These are phyloP conservation scores for Drosophila mettleri DNA, from an alignment of 2,888 invertebrate genomes.

Conservation along the genomic window DNA sequence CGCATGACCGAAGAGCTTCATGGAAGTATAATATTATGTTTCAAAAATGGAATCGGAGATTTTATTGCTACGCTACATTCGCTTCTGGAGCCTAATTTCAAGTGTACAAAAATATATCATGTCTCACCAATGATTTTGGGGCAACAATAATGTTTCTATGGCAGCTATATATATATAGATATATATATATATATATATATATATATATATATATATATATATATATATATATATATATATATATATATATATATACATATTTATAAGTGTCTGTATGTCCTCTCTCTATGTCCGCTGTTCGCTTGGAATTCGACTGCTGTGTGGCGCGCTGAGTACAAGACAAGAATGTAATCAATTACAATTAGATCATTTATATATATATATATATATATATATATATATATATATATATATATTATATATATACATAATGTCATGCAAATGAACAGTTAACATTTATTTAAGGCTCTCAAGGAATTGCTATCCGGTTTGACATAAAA, in stretches of 20 bases:
- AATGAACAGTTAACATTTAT: slow-evolving; percentile 19
- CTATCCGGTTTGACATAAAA: slow-evolving; percentile 25
- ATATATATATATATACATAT: not conserved
- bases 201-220: not conserved
- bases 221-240: not conserved
- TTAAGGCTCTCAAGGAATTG: slow-evolving; percentile 30
- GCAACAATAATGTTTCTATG: slow-evolving; percentile 56
- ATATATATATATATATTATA: slow-evolving; percentile 17
- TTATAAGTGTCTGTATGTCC: not conserved
- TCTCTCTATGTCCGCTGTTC: not conserved
- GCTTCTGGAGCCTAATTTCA: slow-evolving; percentile 15
- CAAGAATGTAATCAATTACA: slow-evolving; percentile 5
- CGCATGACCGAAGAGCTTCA: slow-evolving; percentile 24
- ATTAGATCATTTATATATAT: slow-evolving; percentile 14
- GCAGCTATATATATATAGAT: slow-evolving; percentile 47
- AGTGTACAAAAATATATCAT: slow-evolving; percentile 42
- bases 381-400: slow-evolving; percentile 3
- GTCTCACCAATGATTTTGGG: slow-evolving; percentile 26
- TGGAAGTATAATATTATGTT: slow-evolving; percentile 4
- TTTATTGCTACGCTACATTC: slow-evolving; percentile 19
- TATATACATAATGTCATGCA: not conserved
- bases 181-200: slow-evolving; percentile 17
- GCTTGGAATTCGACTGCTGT: slow-evolving; percentile 7
- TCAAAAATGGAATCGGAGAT: slow-evolving; percentile 25
- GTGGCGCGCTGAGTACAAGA: not conserved